These are phyloP conservation scores for Amiota minor DNA, from an alignment of 2,888 invertebrate genomes.

Conservation along the genomic window DNA sequence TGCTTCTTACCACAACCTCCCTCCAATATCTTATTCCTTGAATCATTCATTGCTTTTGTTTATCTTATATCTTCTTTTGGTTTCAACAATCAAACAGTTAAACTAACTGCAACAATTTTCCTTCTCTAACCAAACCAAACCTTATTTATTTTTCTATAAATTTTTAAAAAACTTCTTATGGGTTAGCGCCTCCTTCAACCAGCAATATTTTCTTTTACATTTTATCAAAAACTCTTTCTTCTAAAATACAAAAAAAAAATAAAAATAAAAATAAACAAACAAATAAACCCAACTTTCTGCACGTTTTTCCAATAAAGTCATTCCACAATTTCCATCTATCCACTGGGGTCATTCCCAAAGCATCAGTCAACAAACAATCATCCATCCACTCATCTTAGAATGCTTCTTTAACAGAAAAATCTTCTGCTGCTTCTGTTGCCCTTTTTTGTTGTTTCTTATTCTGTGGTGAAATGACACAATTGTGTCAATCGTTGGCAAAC, in stretches of 20 bases:
- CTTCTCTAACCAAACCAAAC: neutral
- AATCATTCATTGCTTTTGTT: no score
- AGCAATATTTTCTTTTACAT: conserved; percentile 7
- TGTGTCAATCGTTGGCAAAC: conserved; percentile 67
- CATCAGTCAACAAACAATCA: conserved; percentile 62
- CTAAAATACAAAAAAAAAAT: neutral
- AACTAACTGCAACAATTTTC: neutral
- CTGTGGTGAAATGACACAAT: conserved; percentile 61
- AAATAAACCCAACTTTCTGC: conserved; percentile 48
- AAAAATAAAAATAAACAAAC: no score
- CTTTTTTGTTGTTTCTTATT: neutral
- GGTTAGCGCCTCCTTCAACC: neutral
- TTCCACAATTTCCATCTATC: conserved; percentile 34
- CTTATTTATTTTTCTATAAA: conserved; percentile 47
- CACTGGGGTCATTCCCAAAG: conserved; percentile 45
- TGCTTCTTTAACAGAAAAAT: no score
- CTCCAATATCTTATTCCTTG: no score
- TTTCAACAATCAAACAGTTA: neutral
- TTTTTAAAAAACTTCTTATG: conserved; percentile 26
- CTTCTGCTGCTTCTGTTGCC: no score
- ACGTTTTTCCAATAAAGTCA: conserved; percentile 66
- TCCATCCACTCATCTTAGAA: neutral
- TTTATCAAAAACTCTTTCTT: conserved; percentile 9
- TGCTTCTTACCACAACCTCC: no score
- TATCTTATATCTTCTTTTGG: no score